phyloP scores from a whole-genome alignment of 2,113 vertebrate species.

The Riparia riparia region DNA sequence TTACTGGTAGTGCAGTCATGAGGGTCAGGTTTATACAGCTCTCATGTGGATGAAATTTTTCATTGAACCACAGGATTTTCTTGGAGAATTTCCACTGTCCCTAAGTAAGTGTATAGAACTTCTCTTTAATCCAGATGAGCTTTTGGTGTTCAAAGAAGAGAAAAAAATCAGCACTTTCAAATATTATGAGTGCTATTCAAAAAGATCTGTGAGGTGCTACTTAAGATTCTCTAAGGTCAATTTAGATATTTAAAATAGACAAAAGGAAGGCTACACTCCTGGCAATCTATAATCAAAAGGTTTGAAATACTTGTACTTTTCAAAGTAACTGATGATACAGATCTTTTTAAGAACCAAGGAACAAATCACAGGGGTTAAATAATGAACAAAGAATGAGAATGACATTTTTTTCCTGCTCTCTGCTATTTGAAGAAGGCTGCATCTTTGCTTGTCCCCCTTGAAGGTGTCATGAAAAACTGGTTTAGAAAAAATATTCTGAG shows the following conservation, averaged over 20 bases:
- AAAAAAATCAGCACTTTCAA: slow-evolving; percentile 42
- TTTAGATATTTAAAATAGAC: neutral
- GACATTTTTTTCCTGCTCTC: neutral
- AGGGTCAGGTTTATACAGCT: neutral
- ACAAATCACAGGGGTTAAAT: neutral
- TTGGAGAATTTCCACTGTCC: neutral
- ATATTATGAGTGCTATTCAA: neutral
- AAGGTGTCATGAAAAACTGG: neutral
- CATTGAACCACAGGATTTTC: neutral
- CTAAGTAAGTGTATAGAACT: neutral
- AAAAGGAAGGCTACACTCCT: neutral
- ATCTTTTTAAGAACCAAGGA: neutral
- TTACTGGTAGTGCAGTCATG: neutral
- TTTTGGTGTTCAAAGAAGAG: slow-evolving; percentile 22
- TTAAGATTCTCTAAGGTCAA: neutral
- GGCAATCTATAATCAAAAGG: neutral
- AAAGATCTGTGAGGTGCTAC: neutral
- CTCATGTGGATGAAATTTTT: neutral
- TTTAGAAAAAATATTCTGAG: neutral
- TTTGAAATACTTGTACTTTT: neutral
- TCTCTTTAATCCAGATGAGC: neutral
- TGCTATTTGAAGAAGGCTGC: neutral
- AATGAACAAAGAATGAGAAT: neutral
- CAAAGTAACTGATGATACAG: neutral
- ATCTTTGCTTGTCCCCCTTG: neutral